Base-by-base conservation (phyloP, 2,888 invertebrate genomes). In the Himalopsyche anomala region DNA sequence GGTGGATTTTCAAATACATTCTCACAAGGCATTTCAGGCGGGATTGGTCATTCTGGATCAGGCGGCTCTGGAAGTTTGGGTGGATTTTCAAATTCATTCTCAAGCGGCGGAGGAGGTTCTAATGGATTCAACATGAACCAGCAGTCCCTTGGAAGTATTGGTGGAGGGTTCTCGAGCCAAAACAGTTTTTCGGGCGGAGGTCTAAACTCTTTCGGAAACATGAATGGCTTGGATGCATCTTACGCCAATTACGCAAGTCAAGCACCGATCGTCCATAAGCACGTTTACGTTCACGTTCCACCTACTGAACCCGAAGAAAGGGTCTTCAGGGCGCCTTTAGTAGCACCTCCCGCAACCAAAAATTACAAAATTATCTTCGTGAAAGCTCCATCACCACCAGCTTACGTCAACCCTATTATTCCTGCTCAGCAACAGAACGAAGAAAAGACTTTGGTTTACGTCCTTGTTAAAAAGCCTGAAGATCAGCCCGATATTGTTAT, bases 251-350 rank as follows among this genome's bases (percentile, higher is more conserved):
- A 92, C 80, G 92, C 93, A 62, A 92, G 92, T 87, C 92, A 93
- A 87, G 94, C 94, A 89, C 94, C 95, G 89, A 93, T 96, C 69
- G 95, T 97, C 89, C 96, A 96, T 91, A 97, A 97, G 90, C 97
- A 96, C 94, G 97, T 96, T 91, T 97, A 97, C 94, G 97, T 97
- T 5, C 97, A 97, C 91, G 97, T 97, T 17, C 97, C 97, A 82
- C 97, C 97, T 90, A 97, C 96, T 94, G 97, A 97, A 91, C 96
- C 95, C 19, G 95, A 96, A 90, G 95, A 95, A 90, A 93, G 94
- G 90, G 94, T 95, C 89, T 94, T 94, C 85, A 93, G 94, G 88
- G 94, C 95, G 89, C 94, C 96, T 89, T 92, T 92, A 5, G 94
- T 94, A 28, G 93, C 95, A 0, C 95, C 95, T 82, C 95, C 96